Evolutionary conservation across 2,113 vertebrate species (phyloP).

Genomic region (Piaya cayana): DNA sequence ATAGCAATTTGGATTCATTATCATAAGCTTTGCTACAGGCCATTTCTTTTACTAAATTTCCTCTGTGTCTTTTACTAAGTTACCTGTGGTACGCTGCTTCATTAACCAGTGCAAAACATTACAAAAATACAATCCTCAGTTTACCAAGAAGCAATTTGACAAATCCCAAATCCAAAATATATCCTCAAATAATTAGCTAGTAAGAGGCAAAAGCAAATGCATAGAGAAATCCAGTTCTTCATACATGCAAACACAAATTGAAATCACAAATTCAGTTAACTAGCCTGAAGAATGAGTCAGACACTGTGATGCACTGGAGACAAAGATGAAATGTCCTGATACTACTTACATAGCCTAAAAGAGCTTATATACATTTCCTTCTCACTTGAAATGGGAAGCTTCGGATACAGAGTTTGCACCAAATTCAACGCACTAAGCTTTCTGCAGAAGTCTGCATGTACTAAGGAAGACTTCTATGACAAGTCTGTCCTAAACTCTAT

Average conservation of each 20-base stretch:
- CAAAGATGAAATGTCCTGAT: background rate
- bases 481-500: background rate
- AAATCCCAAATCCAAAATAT: constrained; percentile 17
- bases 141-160: background rate
- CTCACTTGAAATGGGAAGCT: background rate
- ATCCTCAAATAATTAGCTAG: background rate
- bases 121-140: background rate
- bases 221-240: background rate
- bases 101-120: background rate
- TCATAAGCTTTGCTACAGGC: background rate
- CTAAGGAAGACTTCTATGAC: background rate
- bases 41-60: background rate
- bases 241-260: background rate
- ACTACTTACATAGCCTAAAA: background rate
- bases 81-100: background rate
- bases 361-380: background rate
- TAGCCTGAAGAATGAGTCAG: background rate
- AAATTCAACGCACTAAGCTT: background rate
- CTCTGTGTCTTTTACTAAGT: background rate
- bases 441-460: background rate
- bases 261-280: background rate
- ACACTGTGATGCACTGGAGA: background rate
- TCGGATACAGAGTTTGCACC: background rate
- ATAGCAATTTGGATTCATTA: background rate
- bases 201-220: background rate